Base-by-base conservation (phyloP, 2,113 vertebrate genomes). In the Todiramphus chloris region DNA sequence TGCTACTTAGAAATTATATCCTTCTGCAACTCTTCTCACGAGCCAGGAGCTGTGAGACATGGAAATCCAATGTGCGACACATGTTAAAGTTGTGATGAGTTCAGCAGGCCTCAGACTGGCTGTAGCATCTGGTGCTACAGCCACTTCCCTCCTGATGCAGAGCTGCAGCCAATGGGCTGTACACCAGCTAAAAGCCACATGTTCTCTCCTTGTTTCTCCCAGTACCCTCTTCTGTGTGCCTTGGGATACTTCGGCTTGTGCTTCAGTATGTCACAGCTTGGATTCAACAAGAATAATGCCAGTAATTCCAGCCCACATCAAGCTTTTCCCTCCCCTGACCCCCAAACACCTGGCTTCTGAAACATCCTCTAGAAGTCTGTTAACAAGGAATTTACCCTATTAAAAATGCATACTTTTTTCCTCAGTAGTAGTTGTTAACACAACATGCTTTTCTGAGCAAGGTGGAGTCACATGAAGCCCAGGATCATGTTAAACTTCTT, bases 401-500 rank as follows among this genome's bases (percentile, higher is more conserved):
- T 78, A 27, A 76, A 93, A 87, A 69, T 4, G 18, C 11, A 30
- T 60, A 1, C 2, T n/a, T 69, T 59, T 27, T 78, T 17, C 14
- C 72, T 83, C 73, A 41, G 35, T 1, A 43, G 62, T 10, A 4
- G 31, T 56, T 76, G n/a, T 48, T 85, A 37, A 68, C 11, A 39
- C 51, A 37, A 80, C 2, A 2, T 5, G 30, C 37, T 90, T 66
- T 66, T 59, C 64, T 46, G 39, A 51, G 62, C 70, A 59, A 70
- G 50, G 79, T 0, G 0, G 50, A 35, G 24, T 20, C 0, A 0
- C 2, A 0, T n/a, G 70, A 88, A 83, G 72, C 44, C 39, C 78
- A 23, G n/a, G 37, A 73, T 39, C 66, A 69, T 5, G 18, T 74
- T 60, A 68, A 84, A 44, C 14, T 0, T 0, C 62, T 69, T 13